These are phyloP conservation scores for Calliopum simillimum DNA, from an alignment of 2,888 invertebrate species.

Conservation along the genomic window DNA sequence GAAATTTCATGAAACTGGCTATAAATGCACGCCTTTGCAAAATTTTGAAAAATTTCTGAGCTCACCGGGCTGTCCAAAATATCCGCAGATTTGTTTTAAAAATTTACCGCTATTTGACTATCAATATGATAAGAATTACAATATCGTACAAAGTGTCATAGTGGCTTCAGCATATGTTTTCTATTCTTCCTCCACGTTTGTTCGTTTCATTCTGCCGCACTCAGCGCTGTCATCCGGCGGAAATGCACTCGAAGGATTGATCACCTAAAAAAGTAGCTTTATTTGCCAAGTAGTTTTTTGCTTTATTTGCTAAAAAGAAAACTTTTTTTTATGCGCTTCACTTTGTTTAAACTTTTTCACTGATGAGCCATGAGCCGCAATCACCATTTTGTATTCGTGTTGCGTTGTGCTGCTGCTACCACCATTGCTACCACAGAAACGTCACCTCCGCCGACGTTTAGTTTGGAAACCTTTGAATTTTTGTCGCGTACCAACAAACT, in stretches of 20 bases:
- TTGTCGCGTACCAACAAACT: conserved; percentile 34
- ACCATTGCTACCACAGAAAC: conserved; percentile 2
- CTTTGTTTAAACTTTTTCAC: conserved; percentile 51
- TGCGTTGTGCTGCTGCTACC: conserved; percentile 42
- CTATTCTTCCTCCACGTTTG: background rate
- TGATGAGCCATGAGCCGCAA: conserved; percentile 51
- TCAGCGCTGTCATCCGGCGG: conserved; percentile 37
- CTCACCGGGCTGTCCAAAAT: too few species aligned
- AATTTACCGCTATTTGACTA: too few species aligned
- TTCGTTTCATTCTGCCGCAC: background rate
- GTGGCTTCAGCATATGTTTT: conserved; percentile 4
- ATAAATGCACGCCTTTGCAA: too few species aligned
- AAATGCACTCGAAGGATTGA: conserved; percentile 50
- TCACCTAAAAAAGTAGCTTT: conserved; percentile 49
- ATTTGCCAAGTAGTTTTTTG: conserved; percentile 46
- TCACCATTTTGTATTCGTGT: conserved; percentile 49
- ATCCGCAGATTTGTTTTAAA: too few species aligned
- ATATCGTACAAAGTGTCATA: too few species aligned
- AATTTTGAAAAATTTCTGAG: too few species aligned
- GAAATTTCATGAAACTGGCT: too few species aligned
- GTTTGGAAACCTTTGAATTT: conserved; percentile 36
- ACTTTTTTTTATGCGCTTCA: conserved; percentile 14
- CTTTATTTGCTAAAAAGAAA: conserved; percentile 1
- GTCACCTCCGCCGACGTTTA: conserved; percentile 17
- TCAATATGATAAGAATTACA: too few species aligned